Evolutionary conservation across 2,797 vertebrate species (phyloP).

Genomic region (Melanotaenia pygmaea): DNA sequence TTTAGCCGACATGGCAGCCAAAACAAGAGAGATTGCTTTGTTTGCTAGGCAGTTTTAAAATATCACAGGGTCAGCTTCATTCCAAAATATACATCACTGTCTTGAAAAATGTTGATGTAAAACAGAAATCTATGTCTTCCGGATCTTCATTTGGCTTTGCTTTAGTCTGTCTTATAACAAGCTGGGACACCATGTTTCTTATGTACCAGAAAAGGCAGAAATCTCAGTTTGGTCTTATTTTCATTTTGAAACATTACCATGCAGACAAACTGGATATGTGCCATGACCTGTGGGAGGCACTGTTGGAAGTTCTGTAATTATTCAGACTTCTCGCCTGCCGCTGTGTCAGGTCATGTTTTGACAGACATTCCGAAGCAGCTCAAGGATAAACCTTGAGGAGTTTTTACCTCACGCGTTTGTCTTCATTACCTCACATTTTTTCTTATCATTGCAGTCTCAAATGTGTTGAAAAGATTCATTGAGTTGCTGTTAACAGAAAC

Average conservation of each 20-base stretch:
- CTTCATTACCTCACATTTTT: conserved; percentile 64
- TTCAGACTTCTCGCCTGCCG: conserved; percentile 57
- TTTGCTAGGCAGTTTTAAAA: background rate
- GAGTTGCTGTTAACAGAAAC: conserved; percentile 16
- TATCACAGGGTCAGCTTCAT: background rate
- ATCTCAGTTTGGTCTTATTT: conserved; percentile 21
- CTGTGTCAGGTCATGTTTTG: conserved; percentile 71
- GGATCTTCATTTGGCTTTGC: background rate
- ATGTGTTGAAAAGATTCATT: conserved; percentile 35
- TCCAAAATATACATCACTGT: background rate
- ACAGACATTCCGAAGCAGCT: conserved; percentile 72
- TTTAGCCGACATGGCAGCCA: background rate
- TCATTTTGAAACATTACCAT: conserved; percentile 34
- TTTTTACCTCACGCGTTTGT: conserved; percentile 53
- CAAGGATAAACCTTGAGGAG: conserved; percentile 45
- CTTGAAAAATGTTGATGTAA: background rate
- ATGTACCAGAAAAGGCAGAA: background rate
- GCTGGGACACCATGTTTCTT: background rate
- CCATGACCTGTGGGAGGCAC: conserved; percentile 58
- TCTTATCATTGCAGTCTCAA: conserved; percentile 57
- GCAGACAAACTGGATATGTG: conserved; percentile 57
- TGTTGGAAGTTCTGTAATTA: conserved; percentile 49
- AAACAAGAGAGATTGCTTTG: background rate
- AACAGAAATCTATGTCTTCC: background rate
- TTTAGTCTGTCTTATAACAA: background rate